Conservation (phyloP, 2,113 vertebrate species). For the Speoplatyrhinus poulsoni region DNA sequence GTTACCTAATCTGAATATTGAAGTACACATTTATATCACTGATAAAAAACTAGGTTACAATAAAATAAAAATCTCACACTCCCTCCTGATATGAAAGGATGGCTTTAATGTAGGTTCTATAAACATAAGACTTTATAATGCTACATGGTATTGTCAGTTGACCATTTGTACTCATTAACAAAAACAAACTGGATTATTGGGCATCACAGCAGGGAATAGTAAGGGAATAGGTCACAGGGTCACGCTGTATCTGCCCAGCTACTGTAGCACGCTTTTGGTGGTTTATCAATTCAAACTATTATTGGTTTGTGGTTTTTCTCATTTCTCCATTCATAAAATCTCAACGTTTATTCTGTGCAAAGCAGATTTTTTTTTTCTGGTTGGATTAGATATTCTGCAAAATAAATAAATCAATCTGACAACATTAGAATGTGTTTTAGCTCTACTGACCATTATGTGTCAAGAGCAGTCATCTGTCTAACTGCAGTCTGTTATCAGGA, state of each 20-base stretch:
- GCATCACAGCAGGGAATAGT: slow-evolving; percentile 1
- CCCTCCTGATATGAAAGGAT: not conserved
- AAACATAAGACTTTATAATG: slow-evolving; percentile 29
- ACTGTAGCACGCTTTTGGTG: not conserved
- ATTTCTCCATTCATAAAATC: slow-evolving; percentile 9
- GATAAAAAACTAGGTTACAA: not conserved
- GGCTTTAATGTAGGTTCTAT: slow-evolving; percentile 7
- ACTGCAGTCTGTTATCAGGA: slow-evolving; percentile 23
- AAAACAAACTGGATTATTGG: slow-evolving; percentile 24
- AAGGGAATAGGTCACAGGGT: slow-evolving; percentile 12
- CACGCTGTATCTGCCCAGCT: not conserved
- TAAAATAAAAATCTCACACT: not conserved
- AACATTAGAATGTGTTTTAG: not conserved
- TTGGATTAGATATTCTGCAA: slow-evolving; percentile 5
- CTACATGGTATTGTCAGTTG: slow-evolving; percentile 33
- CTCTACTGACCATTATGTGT: slow-evolving; percentile 9
- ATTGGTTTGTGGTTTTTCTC: not conserved
- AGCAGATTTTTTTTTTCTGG: not conserved
- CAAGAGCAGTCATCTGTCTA: slow-evolving; percentile 1
- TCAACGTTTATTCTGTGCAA: slow-evolving; percentile 3
- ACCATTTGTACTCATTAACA: too few relatives aligned
- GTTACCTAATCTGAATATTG: not conserved
- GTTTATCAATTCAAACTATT: slow-evolving; percentile 13
- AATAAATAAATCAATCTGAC: slow-evolving; percentile 5
- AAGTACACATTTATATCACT: slow-evolving; percentile 25